These are phyloP conservation scores for Drosophila triauraria DNA, from an alignment of 1,140 invertebrate species.

Conservation along the genomic window DNA sequence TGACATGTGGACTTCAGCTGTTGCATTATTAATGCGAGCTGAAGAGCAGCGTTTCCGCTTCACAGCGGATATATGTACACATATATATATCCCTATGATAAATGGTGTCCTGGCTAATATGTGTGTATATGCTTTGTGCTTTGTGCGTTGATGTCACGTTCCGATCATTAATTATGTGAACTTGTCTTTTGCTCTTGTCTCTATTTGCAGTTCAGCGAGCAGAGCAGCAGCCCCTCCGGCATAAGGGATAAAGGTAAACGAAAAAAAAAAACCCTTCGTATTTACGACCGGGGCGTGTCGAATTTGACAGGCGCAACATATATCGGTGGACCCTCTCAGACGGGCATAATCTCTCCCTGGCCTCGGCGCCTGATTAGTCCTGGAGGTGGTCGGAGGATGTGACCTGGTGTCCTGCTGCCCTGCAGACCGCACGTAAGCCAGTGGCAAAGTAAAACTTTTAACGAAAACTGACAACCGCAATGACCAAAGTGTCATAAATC, in stretches of 20 bases:
- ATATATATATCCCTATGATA: slow-evolving; percentile 62
- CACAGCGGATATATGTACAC: slow-evolving; percentile 32
- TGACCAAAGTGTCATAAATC: slow-evolving; percentile 82
- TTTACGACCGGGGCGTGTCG: slow-evolving; percentile 65
- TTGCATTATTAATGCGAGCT: slow-evolving; percentile 78
- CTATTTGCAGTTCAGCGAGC: slow-evolving; percentile 76
- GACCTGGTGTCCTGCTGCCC: slow-evolving; percentile 15
- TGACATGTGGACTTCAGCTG: slow-evolving; percentile 64
- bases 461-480: slow-evolving; percentile 81
- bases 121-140: slow-evolving; percentile 24
- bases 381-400: background rate
- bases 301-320: slow-evolving; percentile 60
- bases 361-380: slow-evolving; percentile 49
- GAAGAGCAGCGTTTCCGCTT: slow-evolving; percentile 60
- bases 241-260: slow-evolving; percentile 63
- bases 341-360: slow-evolving; percentile 48
- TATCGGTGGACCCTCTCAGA: slow-evolving; percentile 13
- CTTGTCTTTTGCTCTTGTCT: slow-evolving; percentile 66
- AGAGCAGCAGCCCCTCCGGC: background rate
- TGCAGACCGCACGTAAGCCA: slow-evolving; percentile 41
- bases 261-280: slow-evolving; percentile 11
- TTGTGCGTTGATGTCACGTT: slow-evolving; percentile 70
- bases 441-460: slow-evolving; percentile 66
- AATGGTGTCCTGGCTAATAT: slow-evolving; percentile 50
- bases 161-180: slow-evolving; percentile 73